phyloP scores from a whole-genome alignment of 2,888 invertebrate genomes.

The Timema podura region DNA sequence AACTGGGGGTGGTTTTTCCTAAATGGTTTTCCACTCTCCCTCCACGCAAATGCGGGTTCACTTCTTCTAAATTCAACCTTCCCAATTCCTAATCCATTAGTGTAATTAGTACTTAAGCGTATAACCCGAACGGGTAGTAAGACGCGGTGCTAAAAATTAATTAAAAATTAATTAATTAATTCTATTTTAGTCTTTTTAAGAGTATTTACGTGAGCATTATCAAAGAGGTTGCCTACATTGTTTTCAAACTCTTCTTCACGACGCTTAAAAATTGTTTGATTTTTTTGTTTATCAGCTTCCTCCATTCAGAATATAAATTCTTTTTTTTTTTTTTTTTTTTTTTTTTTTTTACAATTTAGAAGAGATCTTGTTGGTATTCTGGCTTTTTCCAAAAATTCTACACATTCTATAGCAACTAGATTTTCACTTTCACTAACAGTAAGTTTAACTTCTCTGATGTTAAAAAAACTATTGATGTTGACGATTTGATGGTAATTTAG shows the following conservation, averaged over 20 bases:
- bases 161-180: too few species aligned
- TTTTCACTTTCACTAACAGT: neutral
- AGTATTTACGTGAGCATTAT: neutral
- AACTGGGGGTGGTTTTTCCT: too few species aligned
- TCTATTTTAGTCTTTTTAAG: too few species aligned
- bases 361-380: neutral
- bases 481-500: neutral
- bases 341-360: neutral
- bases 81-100: too few species aligned
- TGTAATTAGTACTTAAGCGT: too few species aligned
- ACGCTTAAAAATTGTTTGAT: neutral
- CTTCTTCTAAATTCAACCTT: too few species aligned
- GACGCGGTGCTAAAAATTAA: too few species aligned
- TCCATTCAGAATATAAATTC: neutral
- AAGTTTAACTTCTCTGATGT: neutral
- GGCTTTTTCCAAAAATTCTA: conserved; percentile 2
- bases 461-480: neutral
- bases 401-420: neutral
- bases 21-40: too few species aligned
- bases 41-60: too few species aligned
- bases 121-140: too few species aligned
- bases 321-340: too few species aligned
- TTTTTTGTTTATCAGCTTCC: neutral
- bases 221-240: neutral
- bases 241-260: neutral